Conservation (phyloP, 2,888 invertebrate genomes). For the Aricia artaxerxes region DNA sequence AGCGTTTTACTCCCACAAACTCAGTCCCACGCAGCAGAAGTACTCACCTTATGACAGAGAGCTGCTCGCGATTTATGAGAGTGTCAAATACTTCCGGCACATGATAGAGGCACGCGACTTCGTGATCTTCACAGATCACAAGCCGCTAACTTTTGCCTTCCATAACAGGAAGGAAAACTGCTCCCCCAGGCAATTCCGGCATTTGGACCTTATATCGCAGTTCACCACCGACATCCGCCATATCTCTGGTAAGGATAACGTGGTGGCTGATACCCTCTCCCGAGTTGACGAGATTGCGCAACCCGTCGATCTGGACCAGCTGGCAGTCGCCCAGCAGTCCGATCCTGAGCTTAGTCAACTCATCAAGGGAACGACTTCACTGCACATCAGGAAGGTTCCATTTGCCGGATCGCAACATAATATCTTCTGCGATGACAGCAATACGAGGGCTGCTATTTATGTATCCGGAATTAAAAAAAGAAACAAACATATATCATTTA, state of each 20-base stretch:
- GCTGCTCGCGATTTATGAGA: slow-evolving; percentile 10
- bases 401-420: neutral
- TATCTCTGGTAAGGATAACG: neutral
- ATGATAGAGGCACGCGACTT: slow-evolving; percentile 8
- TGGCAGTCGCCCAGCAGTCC: neutral
- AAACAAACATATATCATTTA: too few relatives aligned
- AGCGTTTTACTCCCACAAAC: slow-evolving; percentile 11
- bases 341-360: neutral
- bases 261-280: neutral
- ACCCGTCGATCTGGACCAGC: neutral
- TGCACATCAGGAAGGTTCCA: neutral
- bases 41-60: slow-evolving; percentile 26
- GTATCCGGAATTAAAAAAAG: too few relatives aligned
- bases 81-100: neutral
- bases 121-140: slow-evolving; percentile 15
- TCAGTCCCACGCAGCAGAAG: neutral
- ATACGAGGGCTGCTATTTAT: too few relatives aligned
- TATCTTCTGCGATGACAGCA: too few relatives aligned
- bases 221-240: slow-evolving; percentile 1
- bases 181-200: neutral
- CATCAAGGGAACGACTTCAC: neutral
- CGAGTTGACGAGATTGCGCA: neutral
- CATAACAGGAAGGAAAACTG: slow-evolving; percentile 14
- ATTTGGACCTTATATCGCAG: slow-evolving; percentile 19
- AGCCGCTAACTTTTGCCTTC: slow-evolving; percentile 10